Evolutionary conservation across 2,113 vertebrate species (phyloP), one percentile per base, ranked within the genome.

Genomic region (Chaetops frenatus): DNA sequence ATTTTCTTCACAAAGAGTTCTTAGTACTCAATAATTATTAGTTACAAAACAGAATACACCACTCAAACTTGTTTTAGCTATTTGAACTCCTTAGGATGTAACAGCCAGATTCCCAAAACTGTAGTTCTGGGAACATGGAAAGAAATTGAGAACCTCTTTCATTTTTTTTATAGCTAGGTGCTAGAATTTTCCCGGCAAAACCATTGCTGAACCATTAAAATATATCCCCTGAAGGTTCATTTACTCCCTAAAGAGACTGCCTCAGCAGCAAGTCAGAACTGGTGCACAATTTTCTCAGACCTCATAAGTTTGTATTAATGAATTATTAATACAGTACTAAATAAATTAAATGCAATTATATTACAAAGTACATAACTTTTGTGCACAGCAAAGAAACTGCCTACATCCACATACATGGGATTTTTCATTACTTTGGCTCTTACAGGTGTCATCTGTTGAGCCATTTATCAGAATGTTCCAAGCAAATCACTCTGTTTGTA

Each of bases 321-420:
- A 79, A 89, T 91, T 91, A 84, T 93, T 94, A 79, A 93, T 78
- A 54, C 7, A 53, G 15, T 57, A 84, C 82, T 88, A 95, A 96
- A 89, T 87, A 90, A 90, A 79, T 91, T 35, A 82, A 35, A 82
- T 0, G 0, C 25, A 61, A 60, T 42, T 25, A 44, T 45, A 81
- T 50, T 71, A 51, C 24, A n/a, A 86, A 62, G 47, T 50, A 84
- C 17, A 2, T 58, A 58, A 78, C 23, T n/a, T n/a, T n/a, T 54
- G 7, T 50, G 27, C 47, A 84, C 42, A 83, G 65, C 27, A 89
- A 61, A 69, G 42, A 65, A 86, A 77, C 24, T 24, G 23, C 38
- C 70, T 14, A 18, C 27, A 79, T 56, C 7, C 40, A 51, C 0
- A 0, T 29, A 38, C 15, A 7, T 2, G 6, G 20, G 14, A 74